A percentile compares a stretch with the other conserved stretches of the same genome.
phyloP scores from a whole-genome alignment of 1,140 invertebrate species.

The Drosophila erecta region DNA sequence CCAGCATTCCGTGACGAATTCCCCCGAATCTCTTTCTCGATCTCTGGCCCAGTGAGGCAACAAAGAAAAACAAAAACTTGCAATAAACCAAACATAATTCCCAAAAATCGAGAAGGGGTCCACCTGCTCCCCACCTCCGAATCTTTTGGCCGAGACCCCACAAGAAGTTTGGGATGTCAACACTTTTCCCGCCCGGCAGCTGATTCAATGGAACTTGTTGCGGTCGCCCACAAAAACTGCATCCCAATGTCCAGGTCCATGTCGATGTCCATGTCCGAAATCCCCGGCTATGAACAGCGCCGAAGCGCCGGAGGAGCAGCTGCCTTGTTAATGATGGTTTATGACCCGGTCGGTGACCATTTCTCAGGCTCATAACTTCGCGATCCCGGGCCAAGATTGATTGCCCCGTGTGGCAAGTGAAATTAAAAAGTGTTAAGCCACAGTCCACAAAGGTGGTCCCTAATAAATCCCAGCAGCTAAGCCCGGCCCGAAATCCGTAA shows the following conservation, averaged over 20 bases:
- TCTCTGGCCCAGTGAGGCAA: conserved; percentile 13
- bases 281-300: conserved; percentile 20
- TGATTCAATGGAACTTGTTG: conserved; percentile 71
- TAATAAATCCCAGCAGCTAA: conserved; percentile 69
- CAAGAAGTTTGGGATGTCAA: conserved; percentile 67
- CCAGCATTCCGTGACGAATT: conserved; percentile 29
- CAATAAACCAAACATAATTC: conserved; percentile 69
- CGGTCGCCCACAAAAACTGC: conserved; percentile 45
- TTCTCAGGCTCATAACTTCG: conserved; percentile 73
- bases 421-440: conserved; percentile 80
- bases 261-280: conserved; percentile 5
- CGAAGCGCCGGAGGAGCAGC: conserved; percentile 38
- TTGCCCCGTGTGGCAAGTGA: conserved; percentile 74
- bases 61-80: conserved; percentile 32
- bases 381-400: conserved; percentile 60
- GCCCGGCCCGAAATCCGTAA: conserved; percentile 19
- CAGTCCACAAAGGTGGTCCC: conserved; percentile 64
- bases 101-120: conserved; percentile 44
- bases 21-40: conserved; percentile 9
- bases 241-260: conserved; percentile 3
- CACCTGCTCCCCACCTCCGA: conserved; percentile 36
- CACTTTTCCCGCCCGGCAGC: conserved; percentile 60
- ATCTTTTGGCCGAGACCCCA: conserved; percentile 51
- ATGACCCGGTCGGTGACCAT: conserved; percentile 58
- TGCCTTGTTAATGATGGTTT: conserved; percentile 74